Evolutionary conservation across 2,113 vertebrate genomes (phyloP).

Genomic region (Ptyas mucosa): DNA sequence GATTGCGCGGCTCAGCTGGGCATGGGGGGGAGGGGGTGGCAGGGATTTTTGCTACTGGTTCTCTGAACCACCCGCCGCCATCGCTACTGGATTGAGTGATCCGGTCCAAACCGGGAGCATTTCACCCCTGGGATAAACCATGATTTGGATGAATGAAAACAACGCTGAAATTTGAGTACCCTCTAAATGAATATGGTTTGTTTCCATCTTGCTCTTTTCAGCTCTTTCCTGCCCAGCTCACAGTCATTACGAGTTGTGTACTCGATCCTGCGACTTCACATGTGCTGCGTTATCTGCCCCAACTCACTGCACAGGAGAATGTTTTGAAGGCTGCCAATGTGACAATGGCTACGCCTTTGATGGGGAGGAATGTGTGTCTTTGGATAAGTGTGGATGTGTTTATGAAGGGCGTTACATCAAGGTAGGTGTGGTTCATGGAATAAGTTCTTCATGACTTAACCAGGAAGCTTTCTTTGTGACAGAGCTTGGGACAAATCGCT

Average conservation of each 20-base stretch:
- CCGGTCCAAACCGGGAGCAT: too few species aligned
- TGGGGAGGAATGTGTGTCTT: constrained; percentile 60
- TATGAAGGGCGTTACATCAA: constrained; percentile 58
- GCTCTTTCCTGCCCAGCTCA: constrained; percentile 61
- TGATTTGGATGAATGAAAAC: not conserved
- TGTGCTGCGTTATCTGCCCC: constrained; percentile 60
- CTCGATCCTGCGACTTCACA: constrained; percentile 62
- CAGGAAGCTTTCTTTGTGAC: not conserved
- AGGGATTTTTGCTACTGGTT: too few species aligned
- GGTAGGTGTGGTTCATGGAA: not conserved
- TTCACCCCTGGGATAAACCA: not conserved
- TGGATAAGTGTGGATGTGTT: constrained; percentile 68
- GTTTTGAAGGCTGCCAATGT: constrained; percentile 75
- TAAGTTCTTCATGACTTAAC: not conserved
- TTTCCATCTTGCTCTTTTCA: constrained; percentile 20
- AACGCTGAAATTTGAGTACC: not conserved
- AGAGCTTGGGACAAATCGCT: not conserved
- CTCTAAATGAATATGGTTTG: not conserved
- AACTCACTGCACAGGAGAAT: constrained; percentile 26
- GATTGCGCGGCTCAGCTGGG: too few species aligned
- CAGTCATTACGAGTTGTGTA: constrained; percentile 71
- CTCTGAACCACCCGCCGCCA: too few species aligned
- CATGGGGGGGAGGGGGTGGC: too few species aligned
- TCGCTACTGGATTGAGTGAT: too few species aligned
- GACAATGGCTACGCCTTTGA: constrained; percentile 64